These are phyloP conservation scores for Adelphocoris suturalis DNA, from an alignment of 2,888 invertebrate species.

Conservation along the genomic window DNA sequence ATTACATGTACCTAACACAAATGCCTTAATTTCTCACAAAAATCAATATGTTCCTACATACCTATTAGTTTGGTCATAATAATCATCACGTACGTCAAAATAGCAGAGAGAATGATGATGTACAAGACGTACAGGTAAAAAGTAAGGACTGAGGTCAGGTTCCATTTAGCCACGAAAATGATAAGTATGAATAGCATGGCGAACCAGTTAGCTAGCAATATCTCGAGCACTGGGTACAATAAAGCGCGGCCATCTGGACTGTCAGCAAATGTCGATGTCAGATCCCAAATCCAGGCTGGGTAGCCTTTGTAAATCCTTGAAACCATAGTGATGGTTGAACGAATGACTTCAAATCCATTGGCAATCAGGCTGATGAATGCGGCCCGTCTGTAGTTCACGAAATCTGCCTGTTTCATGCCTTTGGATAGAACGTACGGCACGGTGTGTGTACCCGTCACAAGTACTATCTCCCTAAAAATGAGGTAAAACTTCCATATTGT, in stretches of 20 bases:
- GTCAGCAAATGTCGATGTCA: conserved; percentile 12
- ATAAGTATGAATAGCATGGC: background rate
- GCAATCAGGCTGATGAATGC: conserved; percentile 11
- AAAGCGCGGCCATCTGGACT: background rate
- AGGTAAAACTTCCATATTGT: conserved; percentile 38
- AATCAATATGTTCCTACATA: background rate
- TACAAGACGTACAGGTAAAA: background rate
- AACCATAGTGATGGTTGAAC: background rate
- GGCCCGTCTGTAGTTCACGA: conserved; percentile 25
- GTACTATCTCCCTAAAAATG: conserved; percentile 1
- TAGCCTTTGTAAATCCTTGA: conserved; percentile 19
- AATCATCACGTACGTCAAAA: conserved; percentile 20
- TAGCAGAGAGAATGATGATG: background rate
- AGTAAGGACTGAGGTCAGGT: background rate
- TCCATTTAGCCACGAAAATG: background rate
- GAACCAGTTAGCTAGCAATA: background rate
- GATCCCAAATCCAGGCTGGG: conserved; percentile 52
- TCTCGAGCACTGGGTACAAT: conserved; percentile 21
- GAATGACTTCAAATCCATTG: background rate
- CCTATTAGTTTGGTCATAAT: conserved; percentile 22
- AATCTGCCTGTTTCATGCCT: conserved; percentile 27
- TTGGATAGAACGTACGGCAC: conserved; percentile 4
- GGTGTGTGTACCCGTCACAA: background rate
- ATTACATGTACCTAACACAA: too few relatives aligned
- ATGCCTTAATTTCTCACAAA: too few relatives aligned